Evolutionary conservation across 1,140 invertebrate genomes (phyloP).

Genomic region (Microplitis demolitor): DNA sequence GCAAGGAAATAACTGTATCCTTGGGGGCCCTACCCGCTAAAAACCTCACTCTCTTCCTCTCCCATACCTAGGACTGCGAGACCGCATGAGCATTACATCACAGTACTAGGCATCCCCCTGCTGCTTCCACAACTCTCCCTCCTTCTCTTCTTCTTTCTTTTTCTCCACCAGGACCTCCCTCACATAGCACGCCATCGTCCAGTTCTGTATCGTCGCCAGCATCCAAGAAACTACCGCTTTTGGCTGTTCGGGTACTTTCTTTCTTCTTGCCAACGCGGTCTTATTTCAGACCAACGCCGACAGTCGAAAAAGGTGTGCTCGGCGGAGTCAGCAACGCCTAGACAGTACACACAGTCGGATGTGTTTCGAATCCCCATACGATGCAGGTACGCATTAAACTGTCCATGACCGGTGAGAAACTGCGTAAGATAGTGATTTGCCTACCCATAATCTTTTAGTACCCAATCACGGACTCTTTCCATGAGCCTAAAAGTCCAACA

Average conservation of each 20-base stretch:
- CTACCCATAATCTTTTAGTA: neutral
- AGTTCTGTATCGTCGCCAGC: neutral
- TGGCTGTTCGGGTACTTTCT: neutral
- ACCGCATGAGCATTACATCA: neutral
- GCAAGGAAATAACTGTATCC: no score
- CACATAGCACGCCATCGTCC: neutral
- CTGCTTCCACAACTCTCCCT: neutral
- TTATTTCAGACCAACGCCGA: neutral
- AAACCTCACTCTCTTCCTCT: neutral
- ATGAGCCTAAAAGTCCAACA: neutral
- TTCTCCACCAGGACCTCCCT: neutral
- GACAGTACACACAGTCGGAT: neutral
- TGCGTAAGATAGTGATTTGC: constrained; percentile 10
- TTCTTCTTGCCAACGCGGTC: neutral
- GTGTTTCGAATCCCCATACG: neutral
- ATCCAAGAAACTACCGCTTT: neutral
- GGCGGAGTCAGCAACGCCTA: neutral
- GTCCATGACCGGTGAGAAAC: constrained; percentile 9
- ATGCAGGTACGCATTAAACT: neutral
- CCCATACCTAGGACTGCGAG: neutral
- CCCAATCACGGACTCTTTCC: neutral
- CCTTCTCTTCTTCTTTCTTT: neutral
- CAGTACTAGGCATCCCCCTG: neutral
- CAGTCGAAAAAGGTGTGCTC: constrained; percentile 16
- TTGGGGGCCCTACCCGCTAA: no score